A percentile compares a stretch with the other conserved stretches of the same genome.
These are phyloP conservation scores for Helostoma temminkii DNA, from an alignment of 2,797 vertebrate genomes.

Conservation along the genomic window DNA sequence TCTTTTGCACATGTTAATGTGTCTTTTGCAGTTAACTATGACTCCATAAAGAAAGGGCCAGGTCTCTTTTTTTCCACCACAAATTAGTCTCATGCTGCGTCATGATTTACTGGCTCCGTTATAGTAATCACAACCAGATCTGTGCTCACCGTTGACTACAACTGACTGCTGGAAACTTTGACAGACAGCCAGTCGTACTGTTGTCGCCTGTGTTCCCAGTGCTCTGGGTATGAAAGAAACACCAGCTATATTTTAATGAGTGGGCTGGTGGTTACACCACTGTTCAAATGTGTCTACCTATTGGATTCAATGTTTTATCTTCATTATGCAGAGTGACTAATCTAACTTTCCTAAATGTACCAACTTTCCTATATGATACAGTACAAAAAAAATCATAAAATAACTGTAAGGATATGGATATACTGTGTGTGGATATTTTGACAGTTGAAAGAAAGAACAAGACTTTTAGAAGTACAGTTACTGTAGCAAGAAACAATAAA, in stretches of 20 bases:
- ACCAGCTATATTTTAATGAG: slow-evolving; percentile 42
- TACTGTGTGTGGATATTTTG: slow-evolving; percentile 39
- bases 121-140: slow-evolving; percentile 86
- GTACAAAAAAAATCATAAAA: slow-evolving; percentile 42
- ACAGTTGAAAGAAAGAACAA: slow-evolving; percentile 22
- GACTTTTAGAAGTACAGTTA: slow-evolving; percentile 25
- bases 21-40: slow-evolving; percentile 79
- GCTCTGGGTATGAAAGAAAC: slow-evolving; percentile 33
- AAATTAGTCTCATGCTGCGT: slow-evolving; percentile 85
- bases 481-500: slow-evolving; percentile 30
- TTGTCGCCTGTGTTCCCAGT: slow-evolving; percentile 72
- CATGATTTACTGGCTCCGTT: slow-evolving; percentile 87
- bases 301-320: slow-evolving; percentile 49
- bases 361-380: slow-evolving; percentile 40
- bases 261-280: slow-evolving; percentile 45
- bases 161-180: slow-evolving; percentile 77
- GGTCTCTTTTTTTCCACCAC: slow-evolving; percentile 73
- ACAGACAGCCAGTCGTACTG: slow-evolving; percentile 75
- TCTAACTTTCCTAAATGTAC: slow-evolving; percentile 43
- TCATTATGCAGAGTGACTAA: slow-evolving; percentile 47
- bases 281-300: slow-evolving; percentile 43
- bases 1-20: slow-evolving; percentile 67
- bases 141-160: slow-evolving; percentile 61
- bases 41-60: slow-evolving; percentile 79
- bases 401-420: no score